phyloP scores from a whole-genome alignment of 2,113 vertebrate genomes.

The Zapus hudsonius region DNA sequence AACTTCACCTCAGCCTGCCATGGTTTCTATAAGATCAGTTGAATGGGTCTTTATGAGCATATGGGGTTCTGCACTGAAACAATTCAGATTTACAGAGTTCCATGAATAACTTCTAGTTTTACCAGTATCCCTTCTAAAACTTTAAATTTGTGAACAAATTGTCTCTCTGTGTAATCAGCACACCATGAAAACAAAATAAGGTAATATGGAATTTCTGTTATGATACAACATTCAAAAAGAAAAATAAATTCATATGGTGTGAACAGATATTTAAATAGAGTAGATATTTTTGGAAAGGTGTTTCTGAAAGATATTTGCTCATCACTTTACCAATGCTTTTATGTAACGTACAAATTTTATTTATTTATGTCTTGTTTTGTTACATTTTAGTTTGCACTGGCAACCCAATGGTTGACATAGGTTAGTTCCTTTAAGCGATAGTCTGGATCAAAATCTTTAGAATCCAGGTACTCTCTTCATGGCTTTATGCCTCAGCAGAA shows the following conservation, averaged over 20 bases:
- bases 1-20: background rate
- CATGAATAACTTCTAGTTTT: slow-evolving; percentile 5
- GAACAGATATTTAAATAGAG: background rate
- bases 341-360: background rate
- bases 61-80: background rate
- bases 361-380: background rate
- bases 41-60: background rate
- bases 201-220: background rate
- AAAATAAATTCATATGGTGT: background rate
- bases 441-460: background rate
- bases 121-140: slow-evolving; percentile 34
- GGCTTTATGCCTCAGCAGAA: background rate
- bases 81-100: background rate
- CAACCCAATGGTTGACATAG: background rate
- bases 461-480: background rate
- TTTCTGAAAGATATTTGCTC: background rate
- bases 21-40: background rate
- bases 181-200: background rate
- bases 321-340: background rate
- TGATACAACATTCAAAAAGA: background rate
- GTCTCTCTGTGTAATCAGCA: background rate
- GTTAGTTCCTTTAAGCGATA: background rate
- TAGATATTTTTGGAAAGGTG: background rate
- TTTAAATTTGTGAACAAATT: slow-evolving; percentile 15
- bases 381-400: background rate